These are phyloP conservation scores for Crocuta crocuta DNA, from an alignment of 2,113 vertebrate species.

Conservation along the genomic window DNA sequence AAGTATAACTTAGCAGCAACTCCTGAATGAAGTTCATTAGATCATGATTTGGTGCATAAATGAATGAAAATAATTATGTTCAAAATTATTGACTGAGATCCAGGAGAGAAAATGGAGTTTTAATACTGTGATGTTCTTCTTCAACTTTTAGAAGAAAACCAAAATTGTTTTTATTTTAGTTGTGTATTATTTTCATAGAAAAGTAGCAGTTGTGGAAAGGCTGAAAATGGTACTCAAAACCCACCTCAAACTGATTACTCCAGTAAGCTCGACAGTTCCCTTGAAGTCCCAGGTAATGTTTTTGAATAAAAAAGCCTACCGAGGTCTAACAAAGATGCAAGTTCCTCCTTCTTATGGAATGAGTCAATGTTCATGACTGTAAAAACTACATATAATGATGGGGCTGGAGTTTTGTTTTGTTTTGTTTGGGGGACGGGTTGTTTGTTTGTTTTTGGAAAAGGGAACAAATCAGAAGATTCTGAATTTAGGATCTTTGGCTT, in stretches of 20 bases:
- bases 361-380: not conserved
- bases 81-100: not conserved
- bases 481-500: not conserved
- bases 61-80: constrained; percentile 12
- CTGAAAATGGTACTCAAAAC: constrained; percentile 24
- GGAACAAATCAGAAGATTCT: not conserved
- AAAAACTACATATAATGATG: not conserved
- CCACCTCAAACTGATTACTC: not conserved
- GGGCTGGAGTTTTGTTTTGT: not conserved
- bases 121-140: not conserved
- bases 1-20: not conserved
- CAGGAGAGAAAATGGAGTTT: not conserved
- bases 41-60: not conserved
- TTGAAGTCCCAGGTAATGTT: not conserved
- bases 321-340: not conserved
- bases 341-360: not conserved
- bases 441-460: not conserved
- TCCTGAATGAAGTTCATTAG: not conserved
- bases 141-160: constrained; percentile 12
- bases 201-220: not conserved
- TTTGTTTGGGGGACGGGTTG: not conserved
- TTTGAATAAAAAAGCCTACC: not conserved
- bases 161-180: constrained; percentile 18
- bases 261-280: not conserved
- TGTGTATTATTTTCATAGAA: constrained; percentile 13